A percentile compares a stretch with the other conserved stretches of the same genome.
Conservation (phyloP, 2,888 invertebrate genomes). For the Pyrochroa serraticornis region DNA sequence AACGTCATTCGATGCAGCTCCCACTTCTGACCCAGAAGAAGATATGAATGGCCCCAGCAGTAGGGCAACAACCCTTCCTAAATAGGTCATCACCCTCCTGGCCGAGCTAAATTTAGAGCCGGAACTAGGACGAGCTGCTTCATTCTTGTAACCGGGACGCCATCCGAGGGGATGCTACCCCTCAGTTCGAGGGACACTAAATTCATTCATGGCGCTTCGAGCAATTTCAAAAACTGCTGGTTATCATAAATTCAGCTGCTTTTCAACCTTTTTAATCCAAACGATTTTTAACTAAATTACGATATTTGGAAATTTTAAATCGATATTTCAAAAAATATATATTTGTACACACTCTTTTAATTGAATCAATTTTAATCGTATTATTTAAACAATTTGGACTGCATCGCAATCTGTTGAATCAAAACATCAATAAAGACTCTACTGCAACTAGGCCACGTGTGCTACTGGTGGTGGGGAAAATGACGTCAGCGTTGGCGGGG, state of each 20-base stretch:
- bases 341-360: neutral
- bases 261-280: no score
- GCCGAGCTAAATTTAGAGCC: conserved; percentile 43
- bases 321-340: no score
- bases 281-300: no score
- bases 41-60: conserved; percentile 47
- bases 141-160: conserved; percentile 29
- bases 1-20: conserved; percentile 23
- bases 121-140: conserved; percentile 29
- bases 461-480: conserved; percentile 46
- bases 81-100: conserved; percentile 44
- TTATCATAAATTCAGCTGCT: no score
- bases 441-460: conserved; percentile 48
- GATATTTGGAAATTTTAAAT: no score
- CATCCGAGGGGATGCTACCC: no score
- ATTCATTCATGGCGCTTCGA: no score
- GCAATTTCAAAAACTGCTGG: no score
- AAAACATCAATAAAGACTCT: conserved; percentile 48
- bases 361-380: neutral
- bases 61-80: conserved; percentile 50
- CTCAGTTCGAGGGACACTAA: no score
- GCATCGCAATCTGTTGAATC: conserved; percentile 11
- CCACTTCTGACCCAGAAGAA: conserved; percentile 29
- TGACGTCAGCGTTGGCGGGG: conserved; percentile 50
- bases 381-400: neutral